Base-by-base conservation (phyloP, 2,113 vertebrate species). In the Turnix velox region DNA sequence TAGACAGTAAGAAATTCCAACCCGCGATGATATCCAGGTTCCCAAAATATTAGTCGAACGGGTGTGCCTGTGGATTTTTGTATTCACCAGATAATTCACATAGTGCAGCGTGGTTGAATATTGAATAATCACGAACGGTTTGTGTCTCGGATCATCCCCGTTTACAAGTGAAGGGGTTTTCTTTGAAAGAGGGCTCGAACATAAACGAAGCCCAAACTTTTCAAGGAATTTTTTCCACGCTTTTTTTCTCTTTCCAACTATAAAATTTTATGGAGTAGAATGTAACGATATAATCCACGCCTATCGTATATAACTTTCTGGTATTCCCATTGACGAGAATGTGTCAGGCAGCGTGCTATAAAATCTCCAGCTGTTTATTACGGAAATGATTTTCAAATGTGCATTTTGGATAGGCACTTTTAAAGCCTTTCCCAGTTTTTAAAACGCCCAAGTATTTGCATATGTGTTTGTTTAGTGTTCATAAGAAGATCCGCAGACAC, bases 341-440 rank as follows among this genome's bases (percentile, higher is more conserved):
- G 46, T 92, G 67, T 83, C 86, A 90, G 77, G 72, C 42, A 67
- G 62, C 30, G 39, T 49, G 20, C 39, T 95, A 92, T 84, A 84
- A 93, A 94, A 93, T 68, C 46, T 51, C 57, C 90, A 91, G 45
- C 81, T 96, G 68, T 83, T 92, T 92, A 24, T 90, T 75, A 43
- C 3, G 14, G 76, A 91, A 89, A 87, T 80, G 0, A 52, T 91
- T 93, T 91, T 63, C 46, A 80, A 93, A 62, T 72, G 46, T 83
- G 51, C 24, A 5, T 83, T 84, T 84, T 88, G 71, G 68, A 74
- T 90, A 80, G 28, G 43, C 13, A 40, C 46, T 93, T 93, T 87
- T 82, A 84, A 84, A 84, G 11, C 15, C 25, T 68, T 71, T 57
- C 14, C 8, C 9, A 3, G 20, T 30, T 39, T 73, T 73, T 43